These are phyloP conservation scores for Pardalotus punctatus DNA, from an alignment of 2,113 vertebrate genomes.

Conservation along the genomic window DNA sequence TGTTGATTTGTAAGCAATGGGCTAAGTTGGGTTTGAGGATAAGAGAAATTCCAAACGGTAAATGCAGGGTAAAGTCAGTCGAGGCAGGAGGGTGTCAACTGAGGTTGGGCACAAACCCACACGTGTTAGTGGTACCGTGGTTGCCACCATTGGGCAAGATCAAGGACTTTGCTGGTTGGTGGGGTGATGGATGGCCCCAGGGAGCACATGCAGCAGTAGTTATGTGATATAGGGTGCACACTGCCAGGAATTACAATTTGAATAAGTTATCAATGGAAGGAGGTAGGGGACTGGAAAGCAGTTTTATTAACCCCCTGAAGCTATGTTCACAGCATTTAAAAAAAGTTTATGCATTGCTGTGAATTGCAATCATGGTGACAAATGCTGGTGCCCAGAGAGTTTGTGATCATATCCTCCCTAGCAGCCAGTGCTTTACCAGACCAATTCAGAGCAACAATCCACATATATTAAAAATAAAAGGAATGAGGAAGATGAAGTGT, in stretches of 20 bases:
- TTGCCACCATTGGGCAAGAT: background rate
- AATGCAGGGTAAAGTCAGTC: rapidly evolving
- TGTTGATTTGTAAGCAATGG: background rate
- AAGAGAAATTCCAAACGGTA: background rate
- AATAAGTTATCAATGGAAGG: conserved; percentile 67
- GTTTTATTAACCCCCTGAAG: conserved; percentile 72
- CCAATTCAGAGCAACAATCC: conserved; percentile 46
- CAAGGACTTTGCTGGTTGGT: background rate
- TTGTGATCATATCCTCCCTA: conserved; percentile 36
- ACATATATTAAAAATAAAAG: conserved; percentile 51
- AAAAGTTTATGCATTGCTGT: conserved; percentile 65
- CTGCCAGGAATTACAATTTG: conserved; percentile 71
- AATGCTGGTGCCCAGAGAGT: conserved; percentile 24
- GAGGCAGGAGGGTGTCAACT: background rate
- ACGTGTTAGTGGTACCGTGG: background rate
- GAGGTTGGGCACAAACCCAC: background rate
- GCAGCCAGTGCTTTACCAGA: conserved; percentile 33
- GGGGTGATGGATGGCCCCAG: conserved; percentile 42
- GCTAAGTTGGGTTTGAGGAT: background rate
- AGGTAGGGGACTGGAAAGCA: conserved; percentile 50
- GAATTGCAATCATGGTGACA: conserved; percentile 55
- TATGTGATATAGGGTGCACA: conserved; percentile 54
- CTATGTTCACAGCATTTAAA: conserved; percentile 52
- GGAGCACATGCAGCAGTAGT: conserved; percentile 1
- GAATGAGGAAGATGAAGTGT: background rate